Evolutionary conservation across 2,888 invertebrate genomes (phyloP), one percentile per base, ranked within the genome.

Genomic region (Agriopis leucophaearia): DNA sequence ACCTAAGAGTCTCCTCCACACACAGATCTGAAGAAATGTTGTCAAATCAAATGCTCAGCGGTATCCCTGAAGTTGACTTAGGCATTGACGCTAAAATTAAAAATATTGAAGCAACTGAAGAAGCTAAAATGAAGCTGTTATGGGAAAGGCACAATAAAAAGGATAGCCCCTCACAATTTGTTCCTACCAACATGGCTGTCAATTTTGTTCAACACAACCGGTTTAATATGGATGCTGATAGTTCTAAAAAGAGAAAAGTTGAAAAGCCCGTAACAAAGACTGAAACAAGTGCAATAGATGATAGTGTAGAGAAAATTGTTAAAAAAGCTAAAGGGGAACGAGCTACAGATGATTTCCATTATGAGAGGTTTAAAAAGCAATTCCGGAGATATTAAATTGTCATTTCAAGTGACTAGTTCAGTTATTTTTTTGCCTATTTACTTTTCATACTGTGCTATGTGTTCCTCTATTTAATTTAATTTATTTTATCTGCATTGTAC

Each of bases 21-120:
- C 97, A 98, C 64, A 84, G 97, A 83, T 99, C 98, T 1, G 99
- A 99, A 89, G 99, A 99, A 94, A 99, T 99, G 98, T 95, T 99
- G 80, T 99, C 99, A 4, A 99, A 99, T 95, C 99, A 99, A 94
- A 99, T 99, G 99, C 94, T 99, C 6, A 99, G 98, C 84, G 99
- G 99, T 45, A 99, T 99, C 75, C 99, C 99, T 0, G 99, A 99
- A 94, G 98, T 99, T 0, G 99, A 99, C 91, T 95, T 99, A 61
- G 99, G 99, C n/a, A 99, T 99, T 78, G 99, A 99, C 82, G 99
- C 99, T 0, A 99, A 99, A 94, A 99, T 99, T 72, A 97, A 96
- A 83, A 99, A 99, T 87, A 99, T 99, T 77, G 99, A 99, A 95
- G 99, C 99, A 0, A 99, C 99, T 0, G 99, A 99, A 90, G 99